These are phyloP conservation scores for Drosophila prosaltans DNA, from an alignment of 1,140 invertebrate species.

Conservation along the genomic window DNA sequence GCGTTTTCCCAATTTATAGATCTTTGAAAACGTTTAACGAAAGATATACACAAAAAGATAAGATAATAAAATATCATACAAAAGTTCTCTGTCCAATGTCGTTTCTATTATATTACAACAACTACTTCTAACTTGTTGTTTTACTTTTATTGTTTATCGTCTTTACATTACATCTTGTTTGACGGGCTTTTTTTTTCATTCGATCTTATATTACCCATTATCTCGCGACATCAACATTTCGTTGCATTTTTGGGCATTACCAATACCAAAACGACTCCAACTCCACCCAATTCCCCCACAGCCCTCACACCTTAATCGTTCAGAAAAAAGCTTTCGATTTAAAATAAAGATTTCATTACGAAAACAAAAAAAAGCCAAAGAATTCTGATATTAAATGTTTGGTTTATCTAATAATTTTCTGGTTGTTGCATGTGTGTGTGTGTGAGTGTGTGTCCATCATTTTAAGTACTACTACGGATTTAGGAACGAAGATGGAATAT, in stretches of 20 bases:
- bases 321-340: too few relatives aligned
- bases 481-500: slow-evolving; percentile 16
- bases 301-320: too few relatives aligned
- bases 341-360: too few relatives aligned
- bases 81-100: slow-evolving; percentile 44
- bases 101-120: slow-evolving; percentile 37
- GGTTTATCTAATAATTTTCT: neutral
- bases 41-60: slow-evolving; percentile 19
- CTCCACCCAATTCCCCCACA: too few relatives aligned
- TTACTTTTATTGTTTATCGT: slow-evolving; percentile 51
- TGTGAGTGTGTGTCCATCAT: neutral
- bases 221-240: neutral
- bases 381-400: neutral
- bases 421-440: slow-evolving; percentile 39
- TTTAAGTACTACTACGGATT: slow-evolving; percentile 30
- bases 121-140: slow-evolving; percentile 34
- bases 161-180: slow-evolving; percentile 28
- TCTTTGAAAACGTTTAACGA: slow-evolving; percentile 1
- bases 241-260: neutral
- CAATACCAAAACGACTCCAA: too few relatives aligned
- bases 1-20: neutral
- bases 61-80: slow-evolving; percentile 19
- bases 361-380: too few relatives aligned
- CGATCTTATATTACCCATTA: neutral
- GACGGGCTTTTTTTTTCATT: neutral